Evolutionary conservation across 2,797 vertebrate species (phyloP).

Genomic region (Hyperoplus lanceolatus): DNA sequence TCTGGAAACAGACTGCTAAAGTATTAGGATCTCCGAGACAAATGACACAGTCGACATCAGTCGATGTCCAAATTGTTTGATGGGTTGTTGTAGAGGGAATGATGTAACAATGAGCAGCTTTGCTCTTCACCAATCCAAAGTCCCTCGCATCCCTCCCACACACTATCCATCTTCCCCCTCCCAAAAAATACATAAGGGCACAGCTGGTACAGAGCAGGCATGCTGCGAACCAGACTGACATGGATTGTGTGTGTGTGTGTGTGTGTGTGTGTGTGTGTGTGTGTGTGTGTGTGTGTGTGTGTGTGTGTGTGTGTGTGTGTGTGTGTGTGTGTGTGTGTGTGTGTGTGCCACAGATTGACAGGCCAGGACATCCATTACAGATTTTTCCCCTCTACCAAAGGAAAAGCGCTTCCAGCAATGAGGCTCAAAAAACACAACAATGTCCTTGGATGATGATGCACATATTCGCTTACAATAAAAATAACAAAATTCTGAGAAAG

Average conservation of each 20-base stretch:
- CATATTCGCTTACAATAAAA: neutral
- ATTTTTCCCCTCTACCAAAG: conserved; percentile 69
- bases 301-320: neutral
- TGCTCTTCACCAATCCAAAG: conserved; percentile 64
- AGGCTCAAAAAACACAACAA: conserved; percentile 54
- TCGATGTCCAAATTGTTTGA: conserved; percentile 45
- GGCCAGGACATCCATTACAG: conserved; percentile 69
- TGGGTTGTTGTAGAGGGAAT: conserved; percentile 68
- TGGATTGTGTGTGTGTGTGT: conserved; percentile 11
- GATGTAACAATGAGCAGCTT: conserved; percentile 74
- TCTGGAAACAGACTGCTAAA: conserved; percentile 43
- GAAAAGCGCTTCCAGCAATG: conserved; percentile 55
- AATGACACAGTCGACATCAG: conserved; percentile 17
- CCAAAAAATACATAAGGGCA: conserved; percentile 44
- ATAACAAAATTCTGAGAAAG: conserved; percentile 3
- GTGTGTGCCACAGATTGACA: conserved; percentile 47
- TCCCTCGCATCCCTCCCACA: neutral
- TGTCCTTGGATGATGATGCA: conserved; percentile 36
- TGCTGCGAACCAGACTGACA: conserved; percentile 16
- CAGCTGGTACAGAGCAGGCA: conserved; percentile 49
- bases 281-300: neutral
- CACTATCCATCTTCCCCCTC: neutral
- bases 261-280: conserved; percentile 4
- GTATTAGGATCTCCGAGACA: conserved; percentile 42
- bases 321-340: no score